Percentiles rank a stretch among this genome's conserved stretches.
Conservation (phyloP, 2,888 invertebrate genomes). For the Willowsia nigromaculata region DNA sequence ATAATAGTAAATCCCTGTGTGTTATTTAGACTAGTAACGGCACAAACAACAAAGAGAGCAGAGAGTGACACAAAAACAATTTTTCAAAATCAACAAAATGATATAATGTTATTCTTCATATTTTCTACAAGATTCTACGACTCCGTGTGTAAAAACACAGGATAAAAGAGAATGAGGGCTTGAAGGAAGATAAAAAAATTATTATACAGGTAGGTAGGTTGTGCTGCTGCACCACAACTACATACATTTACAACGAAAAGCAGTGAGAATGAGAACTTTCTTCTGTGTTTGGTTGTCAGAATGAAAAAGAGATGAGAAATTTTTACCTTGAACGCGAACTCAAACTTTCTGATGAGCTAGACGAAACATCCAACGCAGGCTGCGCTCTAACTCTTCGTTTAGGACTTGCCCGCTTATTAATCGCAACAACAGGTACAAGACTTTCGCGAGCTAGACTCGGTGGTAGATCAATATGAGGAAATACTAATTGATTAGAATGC, state of each 20-base stretch:
- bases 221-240: too few species aligned
- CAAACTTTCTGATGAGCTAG: constrained; percentile 84
- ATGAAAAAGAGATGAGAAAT: neutral
- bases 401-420: constrained; percentile 81
- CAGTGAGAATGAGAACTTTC: too few species aligned
- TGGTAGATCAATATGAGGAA: constrained; percentile 70
- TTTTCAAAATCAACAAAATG: constrained; percentile 54
- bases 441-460: constrained; percentile 65
- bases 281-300: neutral
- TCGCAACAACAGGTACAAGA: constrained; percentile 59
- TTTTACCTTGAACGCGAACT: constrained; percentile 80
- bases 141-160: neutral
- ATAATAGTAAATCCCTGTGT: neutral
- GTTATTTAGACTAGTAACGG: neutral
- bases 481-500: constrained; percentile 48
- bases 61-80: constrained; percentile 33
- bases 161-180: too few species aligned
- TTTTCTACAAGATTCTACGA: neutral
- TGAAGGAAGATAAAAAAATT: too few species aligned
- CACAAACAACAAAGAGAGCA: neutral
- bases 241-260: too few species aligned
- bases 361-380: constrained; percentile 82
- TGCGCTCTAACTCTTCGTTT: constrained; percentile 83
- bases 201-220: too few species aligned
- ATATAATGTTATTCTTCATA: constrained; percentile 10